Conservation (phyloP, 2,888 invertebrate genomes). For the Ariolimax columbianus region DNA sequence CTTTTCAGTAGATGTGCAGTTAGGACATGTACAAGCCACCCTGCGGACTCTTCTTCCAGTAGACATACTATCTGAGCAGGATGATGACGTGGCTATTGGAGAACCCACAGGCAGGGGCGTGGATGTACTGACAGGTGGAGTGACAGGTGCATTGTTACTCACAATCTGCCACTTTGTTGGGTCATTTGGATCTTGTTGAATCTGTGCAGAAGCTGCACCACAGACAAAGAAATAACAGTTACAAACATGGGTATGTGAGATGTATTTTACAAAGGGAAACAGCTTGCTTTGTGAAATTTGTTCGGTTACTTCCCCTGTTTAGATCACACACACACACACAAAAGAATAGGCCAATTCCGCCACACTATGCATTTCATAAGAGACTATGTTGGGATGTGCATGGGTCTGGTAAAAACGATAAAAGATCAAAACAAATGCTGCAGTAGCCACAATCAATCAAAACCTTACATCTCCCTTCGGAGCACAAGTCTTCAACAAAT, state of each 20-base stretch:
- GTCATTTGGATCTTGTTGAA: constrained; percentile 90
- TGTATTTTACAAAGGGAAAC: not conserved
- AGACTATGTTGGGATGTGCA: too few relatives aligned
- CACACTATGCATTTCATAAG: too few relatives aligned
- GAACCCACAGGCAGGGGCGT: constrained; percentile 50
- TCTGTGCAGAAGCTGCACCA: constrained; percentile 62
- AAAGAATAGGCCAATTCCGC: too few relatives aligned
- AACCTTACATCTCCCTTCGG: too few relatives aligned
- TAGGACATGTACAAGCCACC: constrained; percentile 98
- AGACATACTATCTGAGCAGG: constrained; percentile 55
- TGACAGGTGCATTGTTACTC: constrained; percentile 21
- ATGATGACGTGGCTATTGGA: constrained; percentile 56
- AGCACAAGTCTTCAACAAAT: too few relatives aligned
- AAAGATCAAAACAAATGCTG: too few relatives aligned
- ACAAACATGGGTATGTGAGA: not conserved
- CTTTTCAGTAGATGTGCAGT: constrained; percentile 90
- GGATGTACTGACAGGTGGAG: constrained; percentile 22
- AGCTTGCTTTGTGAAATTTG: too few relatives aligned
- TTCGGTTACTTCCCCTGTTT: too few relatives aligned
- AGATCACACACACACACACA: too few relatives aligned
- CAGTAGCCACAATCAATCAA: too few relatives aligned
- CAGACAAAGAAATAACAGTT: not conserved
- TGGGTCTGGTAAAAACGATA: too few relatives aligned
- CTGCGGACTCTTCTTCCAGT: constrained; percentile 83
- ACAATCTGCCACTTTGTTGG: constrained; percentile 89